Percentiles rank a stretch among this genome's conserved stretches.
Evolutionary conservation across 2,888 invertebrate genomes (phyloP).

Genomic region (Chrysopilus asiliformis): DNA sequence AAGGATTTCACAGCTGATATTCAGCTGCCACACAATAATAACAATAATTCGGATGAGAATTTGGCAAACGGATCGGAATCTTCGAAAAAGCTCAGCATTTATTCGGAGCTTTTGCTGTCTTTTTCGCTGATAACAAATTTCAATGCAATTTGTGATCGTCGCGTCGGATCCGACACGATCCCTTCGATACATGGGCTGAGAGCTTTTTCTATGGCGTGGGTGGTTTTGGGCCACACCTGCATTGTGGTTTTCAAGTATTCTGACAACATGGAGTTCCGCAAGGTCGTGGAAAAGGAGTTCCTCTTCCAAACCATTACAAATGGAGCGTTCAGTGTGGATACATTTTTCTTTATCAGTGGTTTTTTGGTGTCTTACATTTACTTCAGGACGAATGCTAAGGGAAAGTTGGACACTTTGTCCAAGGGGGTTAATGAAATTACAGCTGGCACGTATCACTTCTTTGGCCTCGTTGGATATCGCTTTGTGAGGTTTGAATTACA

Average conservation of each 20-base stretch:
- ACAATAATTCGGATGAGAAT: conserved; percentile 43
- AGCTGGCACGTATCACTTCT: conserved; percentile 53
- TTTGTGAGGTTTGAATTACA: conserved; percentile 68
- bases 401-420: conserved; percentile 51
- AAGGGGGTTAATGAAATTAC: conserved; percentile 50
- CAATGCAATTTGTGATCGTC: conserved; percentile 65
- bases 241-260: conserved; percentile 73
- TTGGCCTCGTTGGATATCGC: conserved; percentile 62
- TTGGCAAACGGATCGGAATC: conserved; percentile 42
- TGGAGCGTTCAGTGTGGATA: conserved; percentile 68
- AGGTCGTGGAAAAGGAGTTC: conserved; percentile 61
- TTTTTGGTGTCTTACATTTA: conserved; percentile 74
- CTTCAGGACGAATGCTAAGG: conserved; percentile 64
- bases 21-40: conserved; percentile 36
- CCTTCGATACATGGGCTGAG: conserved; percentile 59
- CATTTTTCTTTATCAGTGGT: conserved; percentile 74
- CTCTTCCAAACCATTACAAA: conserved; percentile 67
- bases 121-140: conserved; percentile 67
- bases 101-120: conserved; percentile 53
- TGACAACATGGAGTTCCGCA: conserved; percentile 63
- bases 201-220: conserved; percentile 55
- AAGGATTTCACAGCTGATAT: conserved; percentile 31
- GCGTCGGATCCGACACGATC: conserved; percentile 66
- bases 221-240: conserved; percentile 59
- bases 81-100: conserved; percentile 35